Evolutionary conservation across 1,140 invertebrate genomes (phyloP).

Genomic region (Drosophila suzukii): DNA sequence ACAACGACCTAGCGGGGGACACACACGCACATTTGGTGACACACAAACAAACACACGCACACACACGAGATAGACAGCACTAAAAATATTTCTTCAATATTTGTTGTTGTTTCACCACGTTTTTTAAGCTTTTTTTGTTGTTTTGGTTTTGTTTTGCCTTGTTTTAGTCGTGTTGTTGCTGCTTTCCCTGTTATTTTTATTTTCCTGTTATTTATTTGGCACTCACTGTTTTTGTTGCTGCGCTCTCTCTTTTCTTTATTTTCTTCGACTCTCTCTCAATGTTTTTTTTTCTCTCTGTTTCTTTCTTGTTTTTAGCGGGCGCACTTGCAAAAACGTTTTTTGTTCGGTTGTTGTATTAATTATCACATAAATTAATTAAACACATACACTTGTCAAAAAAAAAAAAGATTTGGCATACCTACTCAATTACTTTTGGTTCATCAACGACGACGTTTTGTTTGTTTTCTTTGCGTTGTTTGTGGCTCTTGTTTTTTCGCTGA

Average conservation of each 20-base stretch:
- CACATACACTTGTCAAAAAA: conserved; percentile 24
- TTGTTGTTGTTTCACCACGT: conserved; percentile 27
- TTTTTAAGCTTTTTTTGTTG: conserved; percentile 39
- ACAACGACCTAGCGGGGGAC: conserved; percentile 26
- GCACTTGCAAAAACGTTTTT: conserved; percentile 64
- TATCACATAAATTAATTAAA: conserved; percentile 22
- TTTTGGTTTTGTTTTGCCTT: conserved; percentile 24
- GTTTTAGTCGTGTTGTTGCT: conserved; percentile 35
- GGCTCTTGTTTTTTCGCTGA: background rate
- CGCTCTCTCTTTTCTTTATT: conserved; percentile 16
- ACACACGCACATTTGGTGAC: conserved; percentile 25
- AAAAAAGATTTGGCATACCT: conserved; percentile 18
- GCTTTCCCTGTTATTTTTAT: conserved; percentile 41
- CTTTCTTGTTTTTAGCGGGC: conserved; percentile 43
- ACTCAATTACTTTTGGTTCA: conserved; percentile 20
- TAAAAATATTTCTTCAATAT: conserved; percentile 36
- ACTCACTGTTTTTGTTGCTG: conserved; percentile 49
- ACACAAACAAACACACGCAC: conserved; percentile 13
- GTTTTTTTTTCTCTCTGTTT: conserved; percentile 2
- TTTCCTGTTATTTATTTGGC: conserved; percentile 46
- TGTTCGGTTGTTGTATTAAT: conserved; percentile 33
- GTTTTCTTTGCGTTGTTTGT: background rate
- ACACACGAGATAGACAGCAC: conserved; percentile 28
- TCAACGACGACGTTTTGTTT: conserved; percentile 18
- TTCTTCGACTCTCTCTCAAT: conserved; percentile 6